Evolutionary conservation across 92 coral and sea anemone genomes (phyloP).

Genomic region (Heliopora coerulea): DNA sequence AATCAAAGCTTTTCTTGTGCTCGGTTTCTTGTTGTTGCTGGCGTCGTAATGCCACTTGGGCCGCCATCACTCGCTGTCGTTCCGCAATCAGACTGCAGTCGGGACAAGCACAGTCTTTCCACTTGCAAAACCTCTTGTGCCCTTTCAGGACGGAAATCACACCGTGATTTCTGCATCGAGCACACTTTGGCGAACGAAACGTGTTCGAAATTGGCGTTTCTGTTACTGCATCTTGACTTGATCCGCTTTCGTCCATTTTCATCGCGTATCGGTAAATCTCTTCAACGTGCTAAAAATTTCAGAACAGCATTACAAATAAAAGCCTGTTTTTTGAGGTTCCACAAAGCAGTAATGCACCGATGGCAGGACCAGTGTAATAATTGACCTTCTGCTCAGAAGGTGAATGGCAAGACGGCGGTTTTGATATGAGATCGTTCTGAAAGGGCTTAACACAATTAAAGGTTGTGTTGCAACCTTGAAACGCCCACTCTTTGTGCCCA

Average conservation of each 20-base stretch:
- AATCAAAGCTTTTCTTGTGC: slow-evolving; percentile 10
- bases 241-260: slow-evolving; percentile 20
- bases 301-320: background rate
- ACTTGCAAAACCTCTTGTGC: slow-evolving; percentile 94
- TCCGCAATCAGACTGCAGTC: slow-evolving; percentile 96
- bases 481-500: background rate
- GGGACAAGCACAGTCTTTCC: slow-evolving; percentile 92
- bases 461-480: background rate
- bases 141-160: slow-evolving; percentile 94
- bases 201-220: background rate
- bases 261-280: background rate
- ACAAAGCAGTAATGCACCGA: no score
- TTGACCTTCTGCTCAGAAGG: no score
- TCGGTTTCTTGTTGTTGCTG: slow-evolving; percentile 58
- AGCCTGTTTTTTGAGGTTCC: no score
- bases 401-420: no score
- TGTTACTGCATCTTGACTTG: background rate
- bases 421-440: no score
- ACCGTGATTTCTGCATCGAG: slow-evolving; percentile 95
- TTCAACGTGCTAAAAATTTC: slow-evolving; percentile 9
- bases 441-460: no score
- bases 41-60: slow-evolving; percentile 93
- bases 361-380: no score
- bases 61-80: slow-evolving; percentile 96
- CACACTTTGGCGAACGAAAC: slow-evolving; percentile 77